Evolutionary conservation across 2,888 invertebrate species (phyloP), one percentile per base, ranked within the genome.

Genomic region (Archaeoteleia sp.): DNA sequence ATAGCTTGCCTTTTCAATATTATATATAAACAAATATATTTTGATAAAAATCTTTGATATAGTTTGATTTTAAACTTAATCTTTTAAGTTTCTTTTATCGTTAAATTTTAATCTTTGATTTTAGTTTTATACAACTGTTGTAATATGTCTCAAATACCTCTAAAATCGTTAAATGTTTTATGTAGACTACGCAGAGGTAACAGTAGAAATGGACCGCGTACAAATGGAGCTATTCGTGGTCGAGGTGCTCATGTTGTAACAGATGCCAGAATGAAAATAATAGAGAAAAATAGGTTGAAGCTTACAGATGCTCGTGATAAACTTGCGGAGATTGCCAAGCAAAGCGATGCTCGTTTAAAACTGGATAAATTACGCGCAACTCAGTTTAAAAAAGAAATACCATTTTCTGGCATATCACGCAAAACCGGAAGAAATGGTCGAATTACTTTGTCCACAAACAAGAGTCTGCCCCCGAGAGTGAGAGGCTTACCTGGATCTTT

Each of bases 241-340:
- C 43, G 71, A 65, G 74, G 67, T 46, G 49, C 43, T 1, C 67
- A 75, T 9, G 34, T 74, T 34, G 71, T 88, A 20, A 85, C 86
- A 1, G 95, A 95, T 87, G 95, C 94, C 10, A 88, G 95, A 42
- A 89, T 92, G 72, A 93, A 91, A 85, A 92, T 95, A 30, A 91
- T 94, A 71, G 90, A 91, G 40, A 94, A 93, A 78, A 93, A 93
- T 80, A 88, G 94, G 42, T 89, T 88, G 40, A 91, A 91, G 77
- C 90, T 95, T 15, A 88, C 89, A 0, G 95, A 95, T 87, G 95
- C 95, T 0, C 87, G 95, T 62, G 95, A 95, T 73, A 92, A 93
- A 76, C 86, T 95, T 46, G 90, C 91, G 1, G 91, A 93, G 84
- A 90, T 92, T 74, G 92, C 93, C 0, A 92, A 92, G 78, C 89